Evolutionary conservation across 2,888 invertebrate species (phyloP).

Genomic region (Desoria tigrina): DNA sequence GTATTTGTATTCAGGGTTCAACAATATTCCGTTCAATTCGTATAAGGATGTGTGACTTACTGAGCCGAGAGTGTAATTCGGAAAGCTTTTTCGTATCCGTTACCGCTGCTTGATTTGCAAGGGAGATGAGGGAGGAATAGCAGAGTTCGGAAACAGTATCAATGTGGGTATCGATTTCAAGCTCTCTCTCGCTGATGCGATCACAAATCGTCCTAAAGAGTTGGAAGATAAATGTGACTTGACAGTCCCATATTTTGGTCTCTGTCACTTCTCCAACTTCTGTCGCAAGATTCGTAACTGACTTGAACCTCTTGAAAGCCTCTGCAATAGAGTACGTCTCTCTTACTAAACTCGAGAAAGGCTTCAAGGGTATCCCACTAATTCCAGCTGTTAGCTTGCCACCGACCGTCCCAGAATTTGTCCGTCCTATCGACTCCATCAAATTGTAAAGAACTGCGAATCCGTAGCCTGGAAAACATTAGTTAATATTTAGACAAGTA

Average conservation of each 20-base stretch:
- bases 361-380: no score
- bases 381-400: no score
- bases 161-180: neutral
- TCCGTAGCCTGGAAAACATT: neutral
- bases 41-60: neutral
- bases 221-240: neutral
- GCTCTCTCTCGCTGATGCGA: neutral
- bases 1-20: no score
- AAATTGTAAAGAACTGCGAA: neutral
- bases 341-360: neutral
- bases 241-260: neutral
- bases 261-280: neutral
- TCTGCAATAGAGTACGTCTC: conserved; percentile 3
- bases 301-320: neutral
- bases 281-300: no score
- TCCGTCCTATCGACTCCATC: neutral
- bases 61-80: conserved; percentile 5
- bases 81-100: neutral
- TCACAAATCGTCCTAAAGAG: neutral
- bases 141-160: neutral
- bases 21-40: no score
- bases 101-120: neutral
- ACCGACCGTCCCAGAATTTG: no score
- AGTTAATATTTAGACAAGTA: neutral
- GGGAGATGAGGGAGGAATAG: neutral